phyloP scores from a whole-genome alignment of 2,797 vertebrate species.

The Urocyon cinereoargenteus region DNA sequence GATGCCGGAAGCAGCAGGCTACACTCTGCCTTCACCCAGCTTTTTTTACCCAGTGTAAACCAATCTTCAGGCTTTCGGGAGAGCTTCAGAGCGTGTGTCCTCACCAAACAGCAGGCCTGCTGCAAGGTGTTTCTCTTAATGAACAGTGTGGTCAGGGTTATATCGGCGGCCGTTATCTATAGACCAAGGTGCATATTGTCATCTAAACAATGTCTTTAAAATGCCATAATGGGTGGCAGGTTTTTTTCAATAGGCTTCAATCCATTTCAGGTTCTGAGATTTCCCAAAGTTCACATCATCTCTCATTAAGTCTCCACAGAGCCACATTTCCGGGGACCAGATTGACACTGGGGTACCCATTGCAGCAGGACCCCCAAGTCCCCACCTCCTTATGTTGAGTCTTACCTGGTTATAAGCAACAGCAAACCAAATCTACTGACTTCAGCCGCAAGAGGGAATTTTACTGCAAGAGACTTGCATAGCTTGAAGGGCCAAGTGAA shows the following conservation, averaged over 20 bases:
- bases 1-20: not conserved
- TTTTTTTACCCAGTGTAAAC: not conserved
- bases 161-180: not conserved
- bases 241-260: not conserved
- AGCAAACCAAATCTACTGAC: conserved; percentile 30
- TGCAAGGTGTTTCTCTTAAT: not conserved
- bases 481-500: not conserved
- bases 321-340: not conserved
- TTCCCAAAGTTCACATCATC: not conserved
- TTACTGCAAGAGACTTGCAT: not conserved
- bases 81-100: not conserved
- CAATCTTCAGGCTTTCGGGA: not conserved
- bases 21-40: not conserved
- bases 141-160: not conserved
- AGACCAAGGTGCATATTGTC: not conserved
- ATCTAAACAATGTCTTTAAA: conserved; percentile 10
- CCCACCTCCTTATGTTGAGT: not conserved
- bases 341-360: not conserved
- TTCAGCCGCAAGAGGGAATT: not conserved
- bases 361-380: not conserved
- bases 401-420: not conserved
- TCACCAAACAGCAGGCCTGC: not conserved
- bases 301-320: not conserved
- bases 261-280: not conserved
- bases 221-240: not conserved